phyloP scores from a whole-genome alignment of 2,797 vertebrate genomes.

The Carcharodon carcharias region DNA sequence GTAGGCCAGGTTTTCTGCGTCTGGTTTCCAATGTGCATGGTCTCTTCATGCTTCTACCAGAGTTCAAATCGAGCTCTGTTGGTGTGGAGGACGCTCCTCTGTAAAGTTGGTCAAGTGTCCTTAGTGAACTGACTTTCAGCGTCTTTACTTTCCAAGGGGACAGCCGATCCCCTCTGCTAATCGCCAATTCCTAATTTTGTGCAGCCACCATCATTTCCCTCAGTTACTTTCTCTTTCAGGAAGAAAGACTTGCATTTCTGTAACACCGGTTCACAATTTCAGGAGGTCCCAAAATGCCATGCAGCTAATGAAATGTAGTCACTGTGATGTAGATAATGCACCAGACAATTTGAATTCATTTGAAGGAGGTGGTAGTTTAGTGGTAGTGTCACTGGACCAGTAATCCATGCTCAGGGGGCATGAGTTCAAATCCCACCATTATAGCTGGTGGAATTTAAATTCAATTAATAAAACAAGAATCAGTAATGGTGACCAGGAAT shows the following conservation, averaged over 20 bases:
- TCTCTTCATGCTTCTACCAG: not conserved
- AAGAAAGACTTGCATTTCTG: not conserved
- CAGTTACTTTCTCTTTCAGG: not conserved
- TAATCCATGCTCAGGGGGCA: too few species aligned
- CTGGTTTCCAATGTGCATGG: not conserved
- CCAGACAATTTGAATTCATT: not conserved
- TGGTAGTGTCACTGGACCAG: too few species aligned
- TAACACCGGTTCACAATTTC: not conserved
- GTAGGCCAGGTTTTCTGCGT: not conserved
- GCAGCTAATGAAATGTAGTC: not conserved
- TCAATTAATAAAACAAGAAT: too few species aligned
- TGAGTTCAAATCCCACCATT: too few species aligned
- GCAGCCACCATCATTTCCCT: not conserved
- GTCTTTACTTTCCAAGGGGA: not conserved
- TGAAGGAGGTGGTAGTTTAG: too few species aligned
- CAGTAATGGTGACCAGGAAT: too few species aligned
- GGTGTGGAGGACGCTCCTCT: not conserved
- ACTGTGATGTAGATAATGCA: not conserved
- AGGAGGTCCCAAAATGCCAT: not conserved
- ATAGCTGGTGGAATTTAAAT: too few species aligned
- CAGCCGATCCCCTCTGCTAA: not conserved
- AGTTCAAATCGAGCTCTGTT: not conserved
- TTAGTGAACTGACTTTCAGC: not conserved
- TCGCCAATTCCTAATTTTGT: not conserved
- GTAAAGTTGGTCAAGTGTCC: not conserved